A percentile compares a stretch with the other conserved stretches of the same genome.
Evolutionary conservation across 2,113 vertebrate species (phyloP).

Genomic region (Oreotragus oreotragus): DNA sequence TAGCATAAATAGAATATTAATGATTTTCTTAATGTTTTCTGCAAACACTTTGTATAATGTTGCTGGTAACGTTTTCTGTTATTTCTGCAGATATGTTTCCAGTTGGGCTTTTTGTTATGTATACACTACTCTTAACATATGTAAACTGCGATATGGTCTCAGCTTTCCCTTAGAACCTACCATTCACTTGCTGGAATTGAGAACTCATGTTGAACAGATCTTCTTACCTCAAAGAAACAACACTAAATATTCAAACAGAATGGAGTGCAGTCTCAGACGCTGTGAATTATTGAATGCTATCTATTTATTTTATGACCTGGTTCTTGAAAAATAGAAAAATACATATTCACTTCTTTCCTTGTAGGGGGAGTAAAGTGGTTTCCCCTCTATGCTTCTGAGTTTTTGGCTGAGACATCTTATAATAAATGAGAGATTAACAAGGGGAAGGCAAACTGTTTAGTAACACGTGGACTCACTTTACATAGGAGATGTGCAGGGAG

Average conservation of each 20-base stretch:
- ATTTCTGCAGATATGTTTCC: neutral
- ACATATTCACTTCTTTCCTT: neutral
- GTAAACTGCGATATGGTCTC: neutral
- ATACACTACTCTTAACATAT: neutral
- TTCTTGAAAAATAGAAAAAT: neutral
- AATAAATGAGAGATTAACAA: neutral
- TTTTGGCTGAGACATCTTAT: neutral
- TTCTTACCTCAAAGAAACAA: neutral
- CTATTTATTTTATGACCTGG: neutral
- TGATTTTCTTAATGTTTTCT: neutral
- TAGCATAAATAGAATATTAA: neutral
- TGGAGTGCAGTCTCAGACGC: neutral
- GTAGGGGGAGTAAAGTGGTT: neutral
- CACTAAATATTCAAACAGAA: neutral
- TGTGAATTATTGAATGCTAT: neutral
- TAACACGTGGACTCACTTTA: too few relatives aligned
- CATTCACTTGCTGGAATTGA: neutral
- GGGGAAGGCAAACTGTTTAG: neutral
- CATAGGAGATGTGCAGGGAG: neutral
- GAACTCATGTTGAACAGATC: neutral
- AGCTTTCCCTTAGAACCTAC: neutral
- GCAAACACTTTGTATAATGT: neutral
- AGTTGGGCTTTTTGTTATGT: neutral
- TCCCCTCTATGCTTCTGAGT: neutral
- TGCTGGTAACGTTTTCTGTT: neutral